These are phyloP conservation scores for Aphidoletes aphidimyza DNA, from an alignment of 2,888 invertebrate genomes.

Conservation along the genomic window DNA sequence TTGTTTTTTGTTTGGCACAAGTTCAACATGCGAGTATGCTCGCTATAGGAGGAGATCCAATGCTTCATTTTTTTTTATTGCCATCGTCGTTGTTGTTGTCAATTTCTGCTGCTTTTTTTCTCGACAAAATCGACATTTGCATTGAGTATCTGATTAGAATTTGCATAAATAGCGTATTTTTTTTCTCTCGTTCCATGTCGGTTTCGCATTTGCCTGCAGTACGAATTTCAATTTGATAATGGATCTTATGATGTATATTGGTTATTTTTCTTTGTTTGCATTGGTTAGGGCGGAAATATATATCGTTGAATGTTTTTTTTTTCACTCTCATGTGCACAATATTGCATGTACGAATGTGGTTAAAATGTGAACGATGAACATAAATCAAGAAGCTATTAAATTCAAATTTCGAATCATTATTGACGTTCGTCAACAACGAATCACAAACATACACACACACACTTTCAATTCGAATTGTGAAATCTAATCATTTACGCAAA, in stretches of 20 bases:
- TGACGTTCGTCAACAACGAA: background rate
- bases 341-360: slow-evolving; percentile 14
- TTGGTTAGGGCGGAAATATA: background rate
- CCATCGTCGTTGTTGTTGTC: background rate
- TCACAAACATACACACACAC: background rate
- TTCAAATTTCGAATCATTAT: slow-evolving; percentile 45
- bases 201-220: background rate
- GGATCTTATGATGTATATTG: background rate
- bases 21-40: background rate
- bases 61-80: background rate
- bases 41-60: background rate
- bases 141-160: slow-evolving; percentile 53
- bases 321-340: slow-evolving; percentile 10
- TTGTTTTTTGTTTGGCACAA: slow-evolving; percentile 39
- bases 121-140: background rate
- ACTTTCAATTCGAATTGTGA: background rate
- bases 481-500: slow-evolving; percentile 46
- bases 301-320: background rate
- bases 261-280: background rate
- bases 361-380: too few relatives aligned
- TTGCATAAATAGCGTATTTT: slow-evolving; percentile 52
- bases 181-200: background rate
- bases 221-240: slow-evolving; percentile 53
- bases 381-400: slow-evolving; percentile 52
- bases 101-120: background rate